These are phyloP conservation scores for Canis aureus DNA, from an alignment of 2,113 vertebrate genomes.

Conservation along the genomic window DNA sequence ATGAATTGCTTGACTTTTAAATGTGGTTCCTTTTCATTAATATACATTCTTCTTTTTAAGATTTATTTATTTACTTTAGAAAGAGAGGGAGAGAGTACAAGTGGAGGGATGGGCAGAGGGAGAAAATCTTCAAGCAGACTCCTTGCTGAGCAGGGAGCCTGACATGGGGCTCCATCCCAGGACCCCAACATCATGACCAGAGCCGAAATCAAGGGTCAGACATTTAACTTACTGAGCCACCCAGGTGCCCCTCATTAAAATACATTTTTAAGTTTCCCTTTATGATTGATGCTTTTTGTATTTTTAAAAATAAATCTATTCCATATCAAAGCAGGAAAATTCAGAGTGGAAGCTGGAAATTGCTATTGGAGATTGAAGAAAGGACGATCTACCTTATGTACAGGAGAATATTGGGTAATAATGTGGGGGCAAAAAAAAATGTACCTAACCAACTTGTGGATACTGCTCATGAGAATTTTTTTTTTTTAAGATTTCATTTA, in stretches of 20 bases:
- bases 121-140: background rate
- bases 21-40: background rate
- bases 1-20: background rate
- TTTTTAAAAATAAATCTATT: background rate
- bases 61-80: background rate
- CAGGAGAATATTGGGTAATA: background rate
- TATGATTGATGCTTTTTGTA: background rate
- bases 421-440: background rate
- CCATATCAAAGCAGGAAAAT: constrained; percentile 15
- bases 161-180: background rate
- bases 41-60: background rate
- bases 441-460: background rate
- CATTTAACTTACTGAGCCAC: background rate
- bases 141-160: background rate
- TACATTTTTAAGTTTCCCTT: background rate
- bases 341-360: background rate
- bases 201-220: background rate
- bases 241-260: background rate
- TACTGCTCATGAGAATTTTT: background rate
- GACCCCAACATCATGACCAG: background rate
- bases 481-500: too few relatives aligned
- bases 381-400: background rate
- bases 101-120: background rate
- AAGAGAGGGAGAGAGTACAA: background rate
- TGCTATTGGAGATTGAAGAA: background rate